Evolutionary conservation across 1,140 invertebrate genomes (phyloP).

Genomic region (Parapsyche elsis): DNA sequence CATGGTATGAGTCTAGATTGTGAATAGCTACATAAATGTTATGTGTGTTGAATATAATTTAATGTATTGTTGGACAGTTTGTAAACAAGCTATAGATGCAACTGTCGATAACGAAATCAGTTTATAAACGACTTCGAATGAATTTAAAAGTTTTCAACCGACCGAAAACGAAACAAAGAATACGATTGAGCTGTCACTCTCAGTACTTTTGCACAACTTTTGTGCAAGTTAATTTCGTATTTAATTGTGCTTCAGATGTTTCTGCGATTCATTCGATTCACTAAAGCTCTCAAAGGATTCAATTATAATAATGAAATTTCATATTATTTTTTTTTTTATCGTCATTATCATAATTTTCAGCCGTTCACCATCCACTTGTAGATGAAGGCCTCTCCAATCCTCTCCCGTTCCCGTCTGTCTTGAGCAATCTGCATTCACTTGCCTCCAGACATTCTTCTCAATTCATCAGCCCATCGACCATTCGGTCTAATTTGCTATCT

Average conservation of each 20-base stretch:
- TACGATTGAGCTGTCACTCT: constrained; percentile 10
- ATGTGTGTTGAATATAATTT: no score
- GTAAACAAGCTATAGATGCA: background rate
- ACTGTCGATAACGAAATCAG: background rate
- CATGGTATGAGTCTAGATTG: no score
- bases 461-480: no score
- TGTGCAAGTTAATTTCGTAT: background rate
- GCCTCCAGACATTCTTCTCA: no score
- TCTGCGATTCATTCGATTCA: background rate
- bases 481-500: no score
- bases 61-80: no score
- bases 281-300: background rate
- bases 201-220: background rate
- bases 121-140: background rate
- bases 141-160: constrained; percentile 23
- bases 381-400: no score
- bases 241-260: background rate
- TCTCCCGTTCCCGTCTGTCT: no score
- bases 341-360: background rate
- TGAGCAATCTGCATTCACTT: no score
- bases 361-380: no score
- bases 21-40: no score
- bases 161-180: constrained; percentile 7
- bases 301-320: background rate
- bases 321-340: background rate